A percentile compares a stretch with the other conserved stretches of the same genome.
Conservation (phyloP, 2,797 vertebrate genomes). For the Gymnocypris eckloni region DNA sequence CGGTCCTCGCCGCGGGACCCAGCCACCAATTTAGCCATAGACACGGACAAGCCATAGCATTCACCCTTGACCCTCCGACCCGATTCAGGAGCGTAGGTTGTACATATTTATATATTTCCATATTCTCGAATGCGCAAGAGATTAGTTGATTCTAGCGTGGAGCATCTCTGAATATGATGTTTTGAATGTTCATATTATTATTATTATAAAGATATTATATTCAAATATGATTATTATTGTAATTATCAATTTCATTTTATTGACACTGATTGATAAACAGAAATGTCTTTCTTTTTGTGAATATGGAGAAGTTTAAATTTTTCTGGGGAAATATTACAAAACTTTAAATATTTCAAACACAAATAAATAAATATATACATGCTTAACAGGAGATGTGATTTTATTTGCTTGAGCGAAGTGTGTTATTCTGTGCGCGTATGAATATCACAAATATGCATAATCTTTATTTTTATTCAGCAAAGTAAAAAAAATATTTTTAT, state of each 20-base stretch:
- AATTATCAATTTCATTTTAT: constrained; percentile 62
- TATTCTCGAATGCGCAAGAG: constrained; percentile 36
- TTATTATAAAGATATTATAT: constrained; percentile 61
- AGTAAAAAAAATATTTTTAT: too few relatives aligned
- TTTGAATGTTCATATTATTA: constrained; percentile 64
- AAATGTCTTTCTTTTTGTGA: constrained; percentile 64
- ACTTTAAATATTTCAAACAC: constrained; percentile 63
- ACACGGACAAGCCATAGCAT: constrained; percentile 64
- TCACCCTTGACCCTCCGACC: constrained; percentile 25
- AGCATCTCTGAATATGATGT: constrained; percentile 59
- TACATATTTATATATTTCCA: constrained; percentile 60
- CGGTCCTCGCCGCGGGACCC: constrained; percentile 39
- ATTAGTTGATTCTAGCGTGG: constrained; percentile 52
- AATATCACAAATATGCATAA: too few relatives aligned
- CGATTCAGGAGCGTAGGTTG: constrained; percentile 62
- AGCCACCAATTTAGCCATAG: constrained; percentile 63
- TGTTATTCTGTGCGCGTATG: too few relatives aligned
- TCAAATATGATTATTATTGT: constrained; percentile 61
- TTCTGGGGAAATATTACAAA: constrained; percentile 54
- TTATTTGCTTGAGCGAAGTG: neutral
- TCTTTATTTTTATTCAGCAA: too few relatives aligned
- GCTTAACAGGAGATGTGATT: constrained; percentile 7
- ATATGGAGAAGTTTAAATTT: constrained; percentile 63
- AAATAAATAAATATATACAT: constrained; percentile 62
- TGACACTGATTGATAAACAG: constrained; percentile 58